These are phyloP conservation scores for Diadumene lineata DNA, from an alignment of 92 coral and sea anemone species.

Conservation along the genomic window DNA sequence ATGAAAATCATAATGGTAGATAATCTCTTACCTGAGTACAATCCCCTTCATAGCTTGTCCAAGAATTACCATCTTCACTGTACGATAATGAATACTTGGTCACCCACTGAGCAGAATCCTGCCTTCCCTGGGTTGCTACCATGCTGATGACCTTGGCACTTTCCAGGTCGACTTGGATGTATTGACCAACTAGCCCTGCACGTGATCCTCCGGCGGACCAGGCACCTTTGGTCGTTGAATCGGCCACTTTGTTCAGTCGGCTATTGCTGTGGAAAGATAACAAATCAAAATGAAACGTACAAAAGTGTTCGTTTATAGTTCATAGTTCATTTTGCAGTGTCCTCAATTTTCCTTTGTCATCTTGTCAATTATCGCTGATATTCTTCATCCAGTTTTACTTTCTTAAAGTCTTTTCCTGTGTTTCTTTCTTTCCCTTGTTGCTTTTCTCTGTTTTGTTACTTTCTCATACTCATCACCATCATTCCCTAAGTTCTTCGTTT, in stretches of 20 bases:
- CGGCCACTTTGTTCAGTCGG: neutral
- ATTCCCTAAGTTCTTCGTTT: too few species aligned
- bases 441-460: too few species aligned
- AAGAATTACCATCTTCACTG: slow-evolving; percentile 15
- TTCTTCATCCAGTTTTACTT: neutral
- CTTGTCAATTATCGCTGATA: neutral
- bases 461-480: too few species aligned
- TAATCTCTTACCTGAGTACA: slow-evolving; percentile 11
- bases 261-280: neutral
- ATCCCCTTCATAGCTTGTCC: slow-evolving; percentile 12
- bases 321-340: neutral
- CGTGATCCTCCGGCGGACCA: neutral
- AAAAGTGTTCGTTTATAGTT: neutral
- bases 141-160: slow-evolving; percentile 6
- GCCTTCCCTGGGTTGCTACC: slow-evolving; percentile 7
- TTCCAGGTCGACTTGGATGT: neutral
- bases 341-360: too few species aligned
- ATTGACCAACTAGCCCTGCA: neutral
- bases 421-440: neutral
- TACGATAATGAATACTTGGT: slow-evolving; percentile 17
- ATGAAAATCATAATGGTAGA: neutral
- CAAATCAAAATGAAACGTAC: neutral
- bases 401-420: neutral
- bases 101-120: neutral
- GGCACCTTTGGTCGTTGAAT: neutral